Evolutionary conservation across 2,113 vertebrate genomes (phyloP).

Genomic region (Pollimyrus isidori): DNA sequence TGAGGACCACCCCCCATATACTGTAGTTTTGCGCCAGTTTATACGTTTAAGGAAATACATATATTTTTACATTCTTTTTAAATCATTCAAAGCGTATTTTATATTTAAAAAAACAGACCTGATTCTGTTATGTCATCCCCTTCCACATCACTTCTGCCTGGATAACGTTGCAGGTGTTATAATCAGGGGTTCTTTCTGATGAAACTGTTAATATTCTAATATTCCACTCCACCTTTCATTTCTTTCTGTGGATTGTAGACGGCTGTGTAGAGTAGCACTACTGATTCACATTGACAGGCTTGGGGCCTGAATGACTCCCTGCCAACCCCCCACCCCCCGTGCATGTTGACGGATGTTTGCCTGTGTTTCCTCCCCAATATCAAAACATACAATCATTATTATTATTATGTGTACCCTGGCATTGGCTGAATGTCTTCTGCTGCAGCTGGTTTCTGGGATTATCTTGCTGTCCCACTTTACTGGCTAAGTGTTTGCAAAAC

Average conservation of each 20-base stretch:
- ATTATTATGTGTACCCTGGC: not conserved
- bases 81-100: not conserved
- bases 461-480: no score
- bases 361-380: no score
- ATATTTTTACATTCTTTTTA: not conserved
- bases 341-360: no score
- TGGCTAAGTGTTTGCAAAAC: not conserved
- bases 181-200: not conserved
- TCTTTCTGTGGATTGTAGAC: no score
- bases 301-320: no score
- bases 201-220: no score
- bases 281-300: no score
- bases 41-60: not conserved
- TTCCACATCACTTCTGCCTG: not conserved
- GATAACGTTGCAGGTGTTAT: not conserved
- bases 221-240: no score
- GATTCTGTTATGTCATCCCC: not conserved
- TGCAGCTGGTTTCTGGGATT: not conserved
- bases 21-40: not conserved
- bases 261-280: no score
- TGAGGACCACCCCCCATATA: not conserved
- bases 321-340: no score
- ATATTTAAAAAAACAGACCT: not conserved
- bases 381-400: not conserved
- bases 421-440: not conserved